A percentile compares a stretch with the other conserved stretches of the same genome.
Evolutionary conservation across 2,888 invertebrate genomes (phyloP).

Genomic region (Ornithoptera priamus): DNA sequence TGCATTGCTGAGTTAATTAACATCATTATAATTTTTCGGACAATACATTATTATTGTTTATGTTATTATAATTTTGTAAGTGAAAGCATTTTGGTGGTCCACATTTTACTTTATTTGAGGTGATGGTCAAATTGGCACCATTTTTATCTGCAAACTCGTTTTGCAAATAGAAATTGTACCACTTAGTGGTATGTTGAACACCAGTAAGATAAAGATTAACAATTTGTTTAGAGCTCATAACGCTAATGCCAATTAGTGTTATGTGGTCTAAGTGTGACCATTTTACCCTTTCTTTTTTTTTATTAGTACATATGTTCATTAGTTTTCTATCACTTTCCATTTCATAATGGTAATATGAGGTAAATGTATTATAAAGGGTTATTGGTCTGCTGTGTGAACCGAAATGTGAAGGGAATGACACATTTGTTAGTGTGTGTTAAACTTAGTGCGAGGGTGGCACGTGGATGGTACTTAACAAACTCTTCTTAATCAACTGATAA

Average conservation of each 20-base stretch:
- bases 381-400: constrained; percentile 33
- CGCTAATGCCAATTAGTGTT: constrained; percentile 34
- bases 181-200: constrained; percentile 59
- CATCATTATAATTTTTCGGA: neutral
- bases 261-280: constrained; percentile 34
- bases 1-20: no score
- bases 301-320: neutral
- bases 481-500: constrained; percentile 22
- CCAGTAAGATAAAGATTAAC: constrained; percentile 50
- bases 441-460: constrained; percentile 53
- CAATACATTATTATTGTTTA: constrained; percentile 12
- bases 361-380: constrained; percentile 31
- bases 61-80: neutral
- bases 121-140: constrained; percentile 59
- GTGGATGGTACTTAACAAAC: constrained; percentile 36
- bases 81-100: constrained; percentile 44
- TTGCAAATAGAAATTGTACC: constrained; percentile 38
- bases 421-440: constrained; percentile 67
- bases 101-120: constrained; percentile 48
- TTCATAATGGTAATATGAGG: neutral
- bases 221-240: constrained; percentile 44
- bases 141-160: constrained; percentile 16
- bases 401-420: constrained; percentile 63
- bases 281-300: constrained; percentile 33
- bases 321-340: constrained; percentile 25